Conservation (phyloP, 64 coral and sea anemone genomes). For the Pocillopora verrucosa region DNA sequence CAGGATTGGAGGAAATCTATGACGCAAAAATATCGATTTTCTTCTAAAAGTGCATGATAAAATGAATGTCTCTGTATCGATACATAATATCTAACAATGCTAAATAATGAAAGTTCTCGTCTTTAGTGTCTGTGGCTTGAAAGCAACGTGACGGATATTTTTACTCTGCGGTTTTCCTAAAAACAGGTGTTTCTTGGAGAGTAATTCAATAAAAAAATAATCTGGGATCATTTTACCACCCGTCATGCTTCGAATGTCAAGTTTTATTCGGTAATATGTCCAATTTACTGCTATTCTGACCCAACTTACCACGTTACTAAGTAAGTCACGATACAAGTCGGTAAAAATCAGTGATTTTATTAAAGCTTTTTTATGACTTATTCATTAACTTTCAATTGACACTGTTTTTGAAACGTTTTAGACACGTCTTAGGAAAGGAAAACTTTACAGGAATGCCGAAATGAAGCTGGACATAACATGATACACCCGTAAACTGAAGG, state of each 20-base stretch:
- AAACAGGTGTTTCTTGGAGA: slow-evolving; percentile 31
- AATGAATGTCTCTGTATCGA: neutral
- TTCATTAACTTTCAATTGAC: neutral
- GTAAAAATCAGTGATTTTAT: neutral
- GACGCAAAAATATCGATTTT: neutral
- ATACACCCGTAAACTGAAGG: no score
- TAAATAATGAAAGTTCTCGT: neutral
- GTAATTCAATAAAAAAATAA: slow-evolving; percentile 40
- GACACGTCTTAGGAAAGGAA: neutral
- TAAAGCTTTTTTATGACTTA: neutral
- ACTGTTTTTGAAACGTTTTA: neutral
- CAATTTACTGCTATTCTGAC: neutral
- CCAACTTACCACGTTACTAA: neutral
- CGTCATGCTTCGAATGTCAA: slow-evolving; percentile 17
- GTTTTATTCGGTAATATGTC: slow-evolving; percentile 18
- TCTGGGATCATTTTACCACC: slow-evolving; percentile 21
- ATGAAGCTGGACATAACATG: neutral
- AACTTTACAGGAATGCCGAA: neutral
- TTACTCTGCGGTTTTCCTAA: slow-evolving; percentile 11
- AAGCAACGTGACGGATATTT: slow-evolving; percentile 21
- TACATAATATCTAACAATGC: neutral
- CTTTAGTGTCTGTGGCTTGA: neutral
- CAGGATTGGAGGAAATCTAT: neutral
- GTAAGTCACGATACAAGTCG: neutral
- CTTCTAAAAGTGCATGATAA: neutral